Conservation (phyloP, 2,113 vertebrate genomes). For the Formicarius rufipectus region DNA sequence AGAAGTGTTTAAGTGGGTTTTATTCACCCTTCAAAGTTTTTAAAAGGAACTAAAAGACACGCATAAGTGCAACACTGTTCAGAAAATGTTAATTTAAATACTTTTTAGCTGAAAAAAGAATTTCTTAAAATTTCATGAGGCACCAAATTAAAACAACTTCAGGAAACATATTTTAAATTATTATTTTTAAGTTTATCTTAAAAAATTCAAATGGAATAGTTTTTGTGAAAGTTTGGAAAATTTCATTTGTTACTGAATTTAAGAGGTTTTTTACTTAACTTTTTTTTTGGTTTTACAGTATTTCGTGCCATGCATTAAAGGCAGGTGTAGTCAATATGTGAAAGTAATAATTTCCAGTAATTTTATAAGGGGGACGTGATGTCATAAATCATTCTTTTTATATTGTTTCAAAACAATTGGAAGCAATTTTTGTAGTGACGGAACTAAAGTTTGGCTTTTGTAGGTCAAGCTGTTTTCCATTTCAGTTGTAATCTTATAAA, state of each 20-base stretch:
- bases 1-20: neutral
- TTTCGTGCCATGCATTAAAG: neutral
- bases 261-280: neutral
- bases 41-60: neutral
- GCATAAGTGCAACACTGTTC: neutral
- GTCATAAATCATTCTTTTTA: neutral
- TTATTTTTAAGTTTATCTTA: neutral
- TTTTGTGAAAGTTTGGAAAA: neutral
- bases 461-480: neutral
- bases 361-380: neutral
- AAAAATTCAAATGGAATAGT: neutral
- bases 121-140: neutral
- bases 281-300: neutral
- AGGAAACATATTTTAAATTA: neutral
- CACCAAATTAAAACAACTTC: neutral
- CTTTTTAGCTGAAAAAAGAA: neutral
- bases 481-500: neutral
- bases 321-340: conserved; percentile 18
- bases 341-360: neutral
- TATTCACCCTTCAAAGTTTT: neutral
- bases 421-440: neutral
- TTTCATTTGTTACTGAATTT: neutral
- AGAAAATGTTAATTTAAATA: neutral
- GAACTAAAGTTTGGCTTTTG: neutral
- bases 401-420: neutral